A percentile compares a stretch with the other conserved stretches of the same genome.
These are phyloP conservation scores for Colius striatus DNA, from an alignment of 2,113 vertebrate species.

Conservation along the genomic window DNA sequence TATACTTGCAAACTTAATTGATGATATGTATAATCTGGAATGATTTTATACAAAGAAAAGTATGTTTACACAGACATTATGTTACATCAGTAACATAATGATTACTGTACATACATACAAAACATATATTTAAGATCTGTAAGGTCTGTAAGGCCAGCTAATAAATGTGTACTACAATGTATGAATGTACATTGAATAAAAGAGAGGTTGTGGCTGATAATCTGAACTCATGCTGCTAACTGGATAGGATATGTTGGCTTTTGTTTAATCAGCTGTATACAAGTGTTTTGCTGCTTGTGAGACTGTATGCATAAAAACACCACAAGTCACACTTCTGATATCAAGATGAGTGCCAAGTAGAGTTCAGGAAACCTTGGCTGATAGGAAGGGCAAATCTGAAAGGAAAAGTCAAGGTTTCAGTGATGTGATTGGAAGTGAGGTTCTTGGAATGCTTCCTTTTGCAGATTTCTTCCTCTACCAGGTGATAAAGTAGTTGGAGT, in stretches of 20 bases:
- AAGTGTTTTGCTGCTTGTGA: neutral
- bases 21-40: neutral
- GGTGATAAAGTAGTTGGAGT: neutral
- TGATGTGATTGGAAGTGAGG: accelerated
- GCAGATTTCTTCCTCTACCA: neutral
- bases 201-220: neutral
- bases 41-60: neutral
- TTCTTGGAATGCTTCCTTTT: neutral
- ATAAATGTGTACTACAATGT: neutral
- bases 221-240: neutral
- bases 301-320: neutral
- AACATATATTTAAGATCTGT: neutral
- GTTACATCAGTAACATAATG: neutral
- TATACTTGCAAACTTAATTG: neutral
- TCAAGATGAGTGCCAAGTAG: neutral
- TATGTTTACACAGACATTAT: too few relatives aligned
- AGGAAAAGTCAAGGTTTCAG: neutral
- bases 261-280: neutral
- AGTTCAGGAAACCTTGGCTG: neutral
- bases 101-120: neutral
- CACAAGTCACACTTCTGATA: neutral
- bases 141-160: neutral
- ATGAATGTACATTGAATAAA: neutral
- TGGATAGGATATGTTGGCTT: neutral
- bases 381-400: neutral